Base-by-base conservation (phyloP, 2,888 invertebrate species). In the Ypsolopha scabrella region DNA sequence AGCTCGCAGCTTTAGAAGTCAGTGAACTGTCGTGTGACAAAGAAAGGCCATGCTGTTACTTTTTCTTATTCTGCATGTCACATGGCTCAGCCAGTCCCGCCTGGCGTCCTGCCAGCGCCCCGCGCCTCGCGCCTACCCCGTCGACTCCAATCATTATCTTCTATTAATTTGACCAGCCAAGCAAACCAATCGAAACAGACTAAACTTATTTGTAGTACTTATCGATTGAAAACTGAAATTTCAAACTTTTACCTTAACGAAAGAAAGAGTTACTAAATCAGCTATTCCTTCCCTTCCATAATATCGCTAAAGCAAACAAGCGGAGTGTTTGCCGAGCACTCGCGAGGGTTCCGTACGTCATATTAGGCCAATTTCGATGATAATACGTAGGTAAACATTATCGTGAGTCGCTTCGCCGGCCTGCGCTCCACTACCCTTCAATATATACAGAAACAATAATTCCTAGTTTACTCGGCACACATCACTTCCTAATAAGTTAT, bases 111-210 rank as follows among this genome's bases (percentile, higher is more conserved):
- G 72, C 75, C 76, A 74, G 62, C 58, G 9, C 39, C 10, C 39
- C 6, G 2, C 39, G 10, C 41, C 7, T 6, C n/a, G 24, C 24
- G 4, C 24, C 24, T 4, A 2, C 24, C 24, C 24, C 4, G 24
- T 2, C 59, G 58, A 57, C 64, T 24, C 38, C 63, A 67, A 72
- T 75, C 75, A 75, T 75, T 72, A 75, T 75, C 74, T 67, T 64
- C 69, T 68, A 75, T 75, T 75, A 75, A 75, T 75, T 72, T 47
- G 61, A 57, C 57, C 60, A 60, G 11, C 34, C 47, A 37, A 49
- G 33, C 14, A n/a, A 39, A 39, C 7, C 33, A 39, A 7, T 9
- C 10, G 10, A 41, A 46, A 39, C n/a, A 14, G 34, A 24, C 8
- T 10, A 33, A 33, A 33, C 10, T 33, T 34, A 34, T 10, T 33